These are phyloP conservation scores for Pseudachorutes palmiensis DNA, from an alignment of 1,140 invertebrate genomes.

Conservation along the genomic window DNA sequence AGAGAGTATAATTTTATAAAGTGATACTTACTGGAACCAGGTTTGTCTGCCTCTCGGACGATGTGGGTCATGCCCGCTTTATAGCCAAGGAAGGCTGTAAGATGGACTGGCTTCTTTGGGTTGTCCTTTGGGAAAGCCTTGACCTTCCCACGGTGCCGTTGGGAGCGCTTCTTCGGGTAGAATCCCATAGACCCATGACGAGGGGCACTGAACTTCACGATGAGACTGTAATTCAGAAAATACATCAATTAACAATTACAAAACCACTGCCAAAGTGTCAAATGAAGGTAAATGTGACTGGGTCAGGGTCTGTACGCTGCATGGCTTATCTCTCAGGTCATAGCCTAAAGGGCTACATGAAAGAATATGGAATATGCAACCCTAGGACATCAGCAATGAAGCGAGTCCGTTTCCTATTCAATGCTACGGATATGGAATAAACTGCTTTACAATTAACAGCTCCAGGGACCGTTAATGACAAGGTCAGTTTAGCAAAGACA, in stretches of 20 bases:
- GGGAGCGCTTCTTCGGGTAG: conserved; percentile 94
- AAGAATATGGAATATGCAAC: conserved; percentile 61
- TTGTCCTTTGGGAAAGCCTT: conserved; percentile 99
- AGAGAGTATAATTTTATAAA: background rate
- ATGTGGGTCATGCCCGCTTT: conserved; percentile 99
- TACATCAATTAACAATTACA: background rate
- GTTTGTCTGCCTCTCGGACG: conserved; percentile 95
- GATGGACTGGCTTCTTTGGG: conserved; percentile 86
- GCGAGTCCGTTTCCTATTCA: conserved; percentile 51
- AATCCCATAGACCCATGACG: conserved; percentile 99
- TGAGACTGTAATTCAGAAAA: conserved; percentile 76
- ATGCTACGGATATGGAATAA: conserved; percentile 47
- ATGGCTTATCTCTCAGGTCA: conserved; percentile 63
- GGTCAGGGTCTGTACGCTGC: conserved; percentile 58
- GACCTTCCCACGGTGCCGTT: conserved; percentile 92
- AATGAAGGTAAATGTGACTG: background rate
- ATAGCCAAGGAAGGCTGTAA: conserved; percentile 96
- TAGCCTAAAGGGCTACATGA: conserved; percentile 56
- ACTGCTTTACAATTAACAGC: conserved; percentile 43
- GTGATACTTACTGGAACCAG: conserved; percentile 85
- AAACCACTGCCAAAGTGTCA: background rate
- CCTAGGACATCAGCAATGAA: conserved; percentile 45
- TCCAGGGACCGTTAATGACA: conserved; percentile 39
- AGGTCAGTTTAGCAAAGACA: conserved; percentile 9
- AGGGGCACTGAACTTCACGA: conserved; percentile 97